A percentile compares a stretch with the other conserved stretches of the same genome.
These are phyloP conservation scores for Melangyna quadrimaculata DNA, from an alignment of 2,888 invertebrate genomes.

Conservation along the genomic window DNA sequence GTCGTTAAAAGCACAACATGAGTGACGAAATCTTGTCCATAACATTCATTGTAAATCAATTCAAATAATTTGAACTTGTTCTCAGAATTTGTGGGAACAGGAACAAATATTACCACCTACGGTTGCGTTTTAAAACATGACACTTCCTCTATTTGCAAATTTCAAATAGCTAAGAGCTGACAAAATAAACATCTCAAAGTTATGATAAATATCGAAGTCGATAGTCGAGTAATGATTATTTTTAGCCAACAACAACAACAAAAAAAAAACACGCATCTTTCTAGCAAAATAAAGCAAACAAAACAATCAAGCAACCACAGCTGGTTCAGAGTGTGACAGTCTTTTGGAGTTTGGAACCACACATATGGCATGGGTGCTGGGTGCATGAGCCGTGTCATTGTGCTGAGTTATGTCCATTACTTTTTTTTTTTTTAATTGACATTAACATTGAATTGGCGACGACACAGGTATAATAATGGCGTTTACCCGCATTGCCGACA, in stretches of 20 bases:
- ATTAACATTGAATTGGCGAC: conserved; percentile 67
- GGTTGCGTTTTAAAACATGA: conserved; percentile 6
- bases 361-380: neutral
- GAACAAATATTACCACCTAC: conserved; percentile 42
- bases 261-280: conserved; percentile 35
- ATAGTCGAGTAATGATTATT: conserved; percentile 52
- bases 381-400: conserved; percentile 40
- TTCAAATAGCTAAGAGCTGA: conserved; percentile 39
- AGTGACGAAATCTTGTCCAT: conserved; percentile 11
- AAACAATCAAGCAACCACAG: neutral
- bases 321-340: conserved; percentile 46
- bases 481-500: conserved; percentile 27
- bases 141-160: conserved; percentile 53
- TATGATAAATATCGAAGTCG: conserved; percentile 30
- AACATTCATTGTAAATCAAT: conserved; percentile 15
- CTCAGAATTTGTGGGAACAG: conserved; percentile 21
- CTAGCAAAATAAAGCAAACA: no score
- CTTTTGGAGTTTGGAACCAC: conserved; percentile 23
- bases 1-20: neutral
- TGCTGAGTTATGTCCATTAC: conserved; percentile 29
- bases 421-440: conserved; percentile 47
- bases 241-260: no score
- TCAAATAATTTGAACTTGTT: neutral
- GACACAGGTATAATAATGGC: conserved; percentile 43
- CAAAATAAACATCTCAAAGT: conserved; percentile 36